A percentile compares a stretch with the other conserved stretches of the same genome.
Evolutionary conservation across 1,140 invertebrate species (phyloP).

Genomic region (Zaprionus nigranus): DNA sequence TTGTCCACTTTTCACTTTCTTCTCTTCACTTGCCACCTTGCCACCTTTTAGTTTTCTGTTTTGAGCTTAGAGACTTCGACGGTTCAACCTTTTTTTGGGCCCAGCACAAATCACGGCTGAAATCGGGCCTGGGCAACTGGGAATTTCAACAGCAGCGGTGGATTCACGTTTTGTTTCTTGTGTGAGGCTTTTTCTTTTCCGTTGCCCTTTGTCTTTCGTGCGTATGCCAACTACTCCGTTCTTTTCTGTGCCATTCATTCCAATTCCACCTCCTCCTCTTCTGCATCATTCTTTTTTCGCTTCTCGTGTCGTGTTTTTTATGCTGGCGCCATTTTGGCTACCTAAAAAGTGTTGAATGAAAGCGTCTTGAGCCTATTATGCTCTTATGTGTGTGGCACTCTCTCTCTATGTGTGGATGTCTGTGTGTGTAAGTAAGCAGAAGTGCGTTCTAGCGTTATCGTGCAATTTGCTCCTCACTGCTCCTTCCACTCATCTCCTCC

Average conservation of each 20-base stretch:
- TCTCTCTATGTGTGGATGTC: slow-evolving; percentile 16
- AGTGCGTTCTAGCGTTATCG: slow-evolving; percentile 58
- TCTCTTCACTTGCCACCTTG: not conserved
- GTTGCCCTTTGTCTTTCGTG: slow-evolving; percentile 65
- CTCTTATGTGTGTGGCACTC: slow-evolving; percentile 38
- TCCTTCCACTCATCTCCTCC: not conserved
- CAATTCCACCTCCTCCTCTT: slow-evolving; percentile 21
- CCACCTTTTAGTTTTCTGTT: slow-evolving; percentile 6
- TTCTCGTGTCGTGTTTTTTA: slow-evolving; percentile 50
- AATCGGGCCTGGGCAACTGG: slow-evolving; percentile 29
- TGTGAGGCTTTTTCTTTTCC: slow-evolving; percentile 30
- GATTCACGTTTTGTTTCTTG: not conserved
- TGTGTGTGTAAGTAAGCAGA: slow-evolving; percentile 38
- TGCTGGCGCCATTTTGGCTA: slow-evolving; percentile 76
- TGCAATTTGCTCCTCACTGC: slow-evolving; percentile 55
- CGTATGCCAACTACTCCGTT: slow-evolving; percentile 66
- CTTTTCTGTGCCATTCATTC: slow-evolving; percentile 38
- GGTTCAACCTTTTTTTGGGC: not conserved
- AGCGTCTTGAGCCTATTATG: slow-evolving; percentile 80
- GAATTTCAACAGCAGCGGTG: slow-evolving; percentile 28
- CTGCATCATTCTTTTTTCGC: slow-evolving; percentile 20
- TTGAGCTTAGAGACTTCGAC: not conserved
- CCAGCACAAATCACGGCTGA: slow-evolving; percentile 39
- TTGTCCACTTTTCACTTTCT: slow-evolving; percentile 30
- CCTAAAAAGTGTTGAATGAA: slow-evolving; percentile 79